These are phyloP conservation scores for Bufotes viridis DNA, from an alignment of 2,797 vertebrate species.

Conservation along the genomic window DNA sequence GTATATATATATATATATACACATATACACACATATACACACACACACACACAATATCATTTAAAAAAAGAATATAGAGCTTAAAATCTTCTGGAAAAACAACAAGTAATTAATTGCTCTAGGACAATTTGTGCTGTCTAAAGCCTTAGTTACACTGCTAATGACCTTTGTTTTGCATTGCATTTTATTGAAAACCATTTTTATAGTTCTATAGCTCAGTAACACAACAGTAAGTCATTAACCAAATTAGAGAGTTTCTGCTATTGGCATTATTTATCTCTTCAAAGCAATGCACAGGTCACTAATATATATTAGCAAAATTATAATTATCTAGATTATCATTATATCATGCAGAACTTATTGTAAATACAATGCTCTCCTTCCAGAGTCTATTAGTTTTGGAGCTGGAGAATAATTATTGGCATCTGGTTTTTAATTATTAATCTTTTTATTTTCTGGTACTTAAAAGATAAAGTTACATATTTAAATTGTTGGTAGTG, in stretches of 20 bases:
- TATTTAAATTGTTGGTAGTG: too few species aligned
- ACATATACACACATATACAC: too few species aligned
- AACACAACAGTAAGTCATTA: conserved; percentile 53
- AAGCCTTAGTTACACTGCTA: conserved; percentile 51
- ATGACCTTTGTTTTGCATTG: conserved; percentile 57
- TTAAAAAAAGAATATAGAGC: not conserved
- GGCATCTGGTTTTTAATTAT: not conserved
- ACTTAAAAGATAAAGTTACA: not conserved
- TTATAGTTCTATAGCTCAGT: conserved; percentile 47
- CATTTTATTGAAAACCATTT: conserved; percentile 53
- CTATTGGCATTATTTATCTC: conserved; percentile 34
- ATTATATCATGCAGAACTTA: not conserved
- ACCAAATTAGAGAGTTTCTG: conserved; percentile 50
- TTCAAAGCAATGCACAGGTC: conserved; percentile 36
- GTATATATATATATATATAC: too few species aligned
- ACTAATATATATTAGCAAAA: conserved; percentile 46
- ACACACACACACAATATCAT: too few species aligned
- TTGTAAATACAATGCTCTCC: conserved; percentile 13
- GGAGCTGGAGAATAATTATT: not conserved
- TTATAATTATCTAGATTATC: conserved; percentile 23
- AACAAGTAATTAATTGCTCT: conserved; percentile 46
- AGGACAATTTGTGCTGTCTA: conserved; percentile 28
- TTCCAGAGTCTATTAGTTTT: not conserved
- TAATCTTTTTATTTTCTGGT: not conserved
- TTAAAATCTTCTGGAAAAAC: conserved; percentile 2